These are phyloP conservation scores for Timandra comae DNA, from an alignment of 2,888 invertebrate species.

Conservation along the genomic window DNA sequence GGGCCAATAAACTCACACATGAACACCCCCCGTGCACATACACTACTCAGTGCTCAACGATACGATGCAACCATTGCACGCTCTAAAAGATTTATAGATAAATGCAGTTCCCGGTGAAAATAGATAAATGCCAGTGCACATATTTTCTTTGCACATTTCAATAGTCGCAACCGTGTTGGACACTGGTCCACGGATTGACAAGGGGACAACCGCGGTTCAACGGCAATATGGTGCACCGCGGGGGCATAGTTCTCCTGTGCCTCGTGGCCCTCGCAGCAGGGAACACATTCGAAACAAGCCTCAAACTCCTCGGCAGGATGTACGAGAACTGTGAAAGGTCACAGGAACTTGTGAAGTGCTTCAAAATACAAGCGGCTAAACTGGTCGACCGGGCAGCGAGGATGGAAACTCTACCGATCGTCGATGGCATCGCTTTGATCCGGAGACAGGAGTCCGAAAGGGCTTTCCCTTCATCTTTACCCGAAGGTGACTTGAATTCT, in stretches of 20 bases:
- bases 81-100: constrained; percentile 78
- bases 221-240: constrained; percentile 64
- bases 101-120: constrained; percentile 77
- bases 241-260: constrained; percentile 53
- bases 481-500: constrained; percentile 77
- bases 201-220: constrained; percentile 43
- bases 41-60: constrained; percentile 68
- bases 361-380: constrained; percentile 82
- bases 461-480: constrained; percentile 67
- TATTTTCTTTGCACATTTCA: constrained; percentile 71
- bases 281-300: constrained; percentile 59
- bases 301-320: constrained; percentile 71
- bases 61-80: constrained; percentile 76
- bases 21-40: constrained; percentile 32
- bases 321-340: constrained; percentile 79
- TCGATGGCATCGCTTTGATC: constrained; percentile 79
- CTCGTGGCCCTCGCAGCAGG: constrained; percentile 51
- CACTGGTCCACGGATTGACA: constrained; percentile 41
- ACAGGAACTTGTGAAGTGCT: constrained; percentile 81
- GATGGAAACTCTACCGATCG: constrained; percentile 76
- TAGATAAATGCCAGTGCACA: constrained; percentile 74
- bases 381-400: constrained; percentile 80
- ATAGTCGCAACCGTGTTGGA: constrained; percentile 63
- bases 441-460: constrained; percentile 61
- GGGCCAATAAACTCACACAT: constrained; percentile 37